Evolutionary conservation across 2,797 vertebrate genomes (phyloP), one percentile per base, ranked within the genome.

Genomic region (Eidolon dupreanum): DNA sequence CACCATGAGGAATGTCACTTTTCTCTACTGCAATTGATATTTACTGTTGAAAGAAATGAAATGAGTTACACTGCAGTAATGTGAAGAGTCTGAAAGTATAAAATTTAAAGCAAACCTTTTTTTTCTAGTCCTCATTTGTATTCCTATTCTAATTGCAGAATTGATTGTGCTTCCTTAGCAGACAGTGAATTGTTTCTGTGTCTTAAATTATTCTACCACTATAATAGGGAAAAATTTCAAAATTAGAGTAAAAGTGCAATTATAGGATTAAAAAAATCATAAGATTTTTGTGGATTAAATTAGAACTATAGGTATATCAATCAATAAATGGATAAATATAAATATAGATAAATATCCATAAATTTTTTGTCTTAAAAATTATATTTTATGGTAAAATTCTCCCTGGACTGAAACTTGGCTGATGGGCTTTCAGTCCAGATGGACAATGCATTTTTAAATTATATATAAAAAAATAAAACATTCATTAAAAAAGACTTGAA

Each of bases 361-460:
- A 63, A 57, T 1, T 57, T 87, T 89, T 90, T 26, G 33, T 96
- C 88, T 66, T 92, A 89, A 96, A 10, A 8, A 78, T 90, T 97
- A 33, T 17, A 84, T 53, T 94, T 84, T 10, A 86, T 10, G 66
- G 15, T 92, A 92, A 95, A 74, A 90, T 51, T 55, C 71, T 5
- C 6, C 46, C 10, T 92, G 59, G 73, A 38, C 9, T 93, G 61
- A 90, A 95, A 93, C 0, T 84, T 97, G 28, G 31, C 38, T 93
- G 46, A 83, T 2, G 93, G 10, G 0, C 41, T 97, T 96, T 59
- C 19, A 49, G 19, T 85, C 19, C 3, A 82, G 59, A 95, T 77
- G 81, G 36, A 9, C 97, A 97, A 90, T 74, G 13, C 22, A 79
- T 94, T 97, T 96, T 97, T 55, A 68, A 89, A 84, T 73, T 61